Evolutionary conservation across 2,888 invertebrate species (phyloP).

Genomic region (Nudaria mundana): DNA sequence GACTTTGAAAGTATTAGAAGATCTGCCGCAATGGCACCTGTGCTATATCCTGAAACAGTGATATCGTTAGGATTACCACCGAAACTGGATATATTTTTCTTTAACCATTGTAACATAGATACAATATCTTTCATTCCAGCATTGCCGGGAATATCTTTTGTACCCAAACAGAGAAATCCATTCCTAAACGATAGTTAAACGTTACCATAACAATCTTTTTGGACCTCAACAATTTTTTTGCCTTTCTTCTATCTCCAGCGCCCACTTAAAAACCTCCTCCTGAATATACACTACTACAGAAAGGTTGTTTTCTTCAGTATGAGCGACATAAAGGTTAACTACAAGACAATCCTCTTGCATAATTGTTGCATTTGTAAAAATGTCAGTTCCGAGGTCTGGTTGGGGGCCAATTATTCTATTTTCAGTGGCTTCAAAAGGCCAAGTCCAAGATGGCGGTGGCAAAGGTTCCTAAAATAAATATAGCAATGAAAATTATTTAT

Average conservation of each 20-base stretch:
- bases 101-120: slow-evolving; percentile 3
- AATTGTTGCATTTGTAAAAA: not conserved
- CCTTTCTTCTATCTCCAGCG: not conserved
- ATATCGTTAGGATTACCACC: slow-evolving; percentile 5
- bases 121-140: slow-evolving; percentile 4
- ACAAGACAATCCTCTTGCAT: slow-evolving; percentile 5
- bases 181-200: slow-evolving; percentile 5
- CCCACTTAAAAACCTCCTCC: slow-evolving; percentile 3
- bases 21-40: slow-evolving; percentile 3
- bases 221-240: not conserved
- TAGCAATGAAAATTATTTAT: not conserved
- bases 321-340: slow-evolving; percentile 3
- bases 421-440: slow-evolving; percentile 1
- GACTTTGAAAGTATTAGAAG: slow-evolving; percentile 4
- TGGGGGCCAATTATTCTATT: slow-evolving; percentile 6
- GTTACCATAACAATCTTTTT: slow-evolving; percentile 2
- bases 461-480: slow-evolving; percentile 1
- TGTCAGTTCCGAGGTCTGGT: not conserved
- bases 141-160: slow-evolving; percentile 4
- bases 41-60: slow-evolving; percentile 1
- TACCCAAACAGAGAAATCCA: slow-evolving; percentile 5
- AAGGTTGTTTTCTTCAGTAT: slow-evolving; percentile 1
- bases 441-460: slow-evolving; percentile 4
- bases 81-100: slow-evolving; percentile 2
- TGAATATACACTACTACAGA: slow-evolving; percentile 4